Evolutionary conservation across 2,888 invertebrate species (phyloP), one percentile per base, ranked within the genome.

Genomic region (Eilema sororculum): DNA sequence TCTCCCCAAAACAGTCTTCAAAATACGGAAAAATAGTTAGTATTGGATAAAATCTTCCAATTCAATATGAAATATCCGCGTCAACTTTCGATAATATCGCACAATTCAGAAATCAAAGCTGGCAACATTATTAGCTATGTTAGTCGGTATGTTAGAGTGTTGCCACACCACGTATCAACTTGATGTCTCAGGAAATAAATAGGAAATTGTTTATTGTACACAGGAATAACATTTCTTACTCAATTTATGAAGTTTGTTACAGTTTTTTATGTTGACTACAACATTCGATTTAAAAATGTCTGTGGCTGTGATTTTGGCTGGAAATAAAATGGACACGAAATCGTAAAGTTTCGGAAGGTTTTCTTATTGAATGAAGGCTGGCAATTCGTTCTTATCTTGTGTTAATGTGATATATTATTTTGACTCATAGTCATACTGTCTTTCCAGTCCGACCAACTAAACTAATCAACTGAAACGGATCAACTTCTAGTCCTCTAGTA

Each of bases 171-270:
- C 46, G 33, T 71, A 74, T 74, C 74, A 71, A 71, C 24, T 61
- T 65, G 56, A 65, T 67, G 65, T 64, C 59, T 59, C 41, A 69
- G 82, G 80, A 80, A 80, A 81, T 80, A 79, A 75, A 69, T 65
- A 71, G 80, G 80, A 81, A 79, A 81, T 80, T 79, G 73, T 76
- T 81, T 70, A 81, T 81, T 80, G 67, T 78, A 56, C 61, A 57
- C 63, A 71, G 68, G 78, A 80, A 80, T 81, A 73, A 78, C 72
- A 76, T 81, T 77, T 68, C 78, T 73, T 72, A 66, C 22, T 59
- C 69, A 70, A 52, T 77, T 68, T 79, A 73, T 71, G 68, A 78
- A 76, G 82, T 75, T 75, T 25, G 57, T 28, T 58, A 10, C 65
- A 70, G 25, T 65, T 65, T 79, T 80, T 71, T 69, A 77, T 73